Conservation (phyloP, 2,797 vertebrate species). For the Echiichthys vipera region DNA sequence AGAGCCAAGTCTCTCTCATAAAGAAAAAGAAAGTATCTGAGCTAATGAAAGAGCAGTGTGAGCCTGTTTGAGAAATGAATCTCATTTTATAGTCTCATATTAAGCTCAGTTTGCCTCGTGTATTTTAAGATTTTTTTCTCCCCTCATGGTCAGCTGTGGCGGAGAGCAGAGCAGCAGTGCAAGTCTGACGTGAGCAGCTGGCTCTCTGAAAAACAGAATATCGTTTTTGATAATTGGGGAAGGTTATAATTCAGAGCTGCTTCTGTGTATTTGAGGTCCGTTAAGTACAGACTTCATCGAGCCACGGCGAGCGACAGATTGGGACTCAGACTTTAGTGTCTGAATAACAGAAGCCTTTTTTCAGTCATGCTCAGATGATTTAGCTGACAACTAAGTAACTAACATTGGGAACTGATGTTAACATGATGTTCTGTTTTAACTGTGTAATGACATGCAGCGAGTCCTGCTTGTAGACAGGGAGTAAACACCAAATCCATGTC, state of each 20-base stretch:
- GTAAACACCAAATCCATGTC: slow-evolving; percentile 26
- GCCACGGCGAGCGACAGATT: slow-evolving; percentile 20
- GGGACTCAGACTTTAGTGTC: slow-evolving; percentile 39
- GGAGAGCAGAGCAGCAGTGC: slow-evolving; percentile 30
- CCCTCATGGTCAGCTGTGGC: slow-evolving; percentile 52
- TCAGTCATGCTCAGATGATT: slow-evolving; percentile 30
- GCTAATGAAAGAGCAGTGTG: slow-evolving; percentile 69
- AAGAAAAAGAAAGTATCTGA: slow-evolving; percentile 16
- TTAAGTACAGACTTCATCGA: slow-evolving; percentile 70
- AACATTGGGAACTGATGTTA: slow-evolving; percentile 27
- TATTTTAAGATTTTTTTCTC: slow-evolving; percentile 68
- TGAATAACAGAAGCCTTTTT: slow-evolving; percentile 46
- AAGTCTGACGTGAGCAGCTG: slow-evolving; percentile 57
- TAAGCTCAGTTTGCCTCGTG: slow-evolving; percentile 51
- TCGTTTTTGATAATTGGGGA: slow-evolving; percentile 75
- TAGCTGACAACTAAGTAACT: slow-evolving; percentile 2
- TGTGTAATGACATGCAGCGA: slow-evolving; percentile 18
- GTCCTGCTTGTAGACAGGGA: slow-evolving; percentile 9
- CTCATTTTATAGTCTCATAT: slow-evolving; percentile 57
- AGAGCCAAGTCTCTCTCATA: background rate
- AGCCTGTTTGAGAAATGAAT: slow-evolving; percentile 30
- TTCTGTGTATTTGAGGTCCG: slow-evolving; percentile 70
- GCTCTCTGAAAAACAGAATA: slow-evolving; percentile 68
- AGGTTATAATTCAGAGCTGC: slow-evolving; percentile 78
- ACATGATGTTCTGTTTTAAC: slow-evolving; percentile 26